Evolutionary conservation across 2,797 vertebrate species (phyloP).

Genomic region (Enteromius mattozi): DNA sequence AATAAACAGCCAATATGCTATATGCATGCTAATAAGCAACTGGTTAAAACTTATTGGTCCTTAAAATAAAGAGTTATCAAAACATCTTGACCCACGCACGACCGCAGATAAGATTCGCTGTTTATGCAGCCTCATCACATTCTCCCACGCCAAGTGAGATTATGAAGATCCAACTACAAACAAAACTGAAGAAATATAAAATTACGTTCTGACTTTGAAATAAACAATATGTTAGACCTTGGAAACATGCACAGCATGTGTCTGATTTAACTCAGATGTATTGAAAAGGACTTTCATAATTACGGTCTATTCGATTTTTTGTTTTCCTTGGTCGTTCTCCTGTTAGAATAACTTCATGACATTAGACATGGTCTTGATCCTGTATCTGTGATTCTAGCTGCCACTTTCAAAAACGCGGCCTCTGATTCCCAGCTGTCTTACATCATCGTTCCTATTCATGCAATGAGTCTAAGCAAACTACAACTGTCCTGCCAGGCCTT

Average conservation of each 20-base stretch:
- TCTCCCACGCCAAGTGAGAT: background rate
- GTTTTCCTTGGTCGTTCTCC: slow-evolving; percentile 55
- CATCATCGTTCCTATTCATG: slow-evolving; percentile 54
- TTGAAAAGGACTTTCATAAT: slow-evolving; percentile 33
- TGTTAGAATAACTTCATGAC: slow-evolving; percentile 40
- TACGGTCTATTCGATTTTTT: slow-evolving; percentile 31
- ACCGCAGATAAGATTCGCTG: slow-evolving; percentile 51
- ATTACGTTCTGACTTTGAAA: background rate
- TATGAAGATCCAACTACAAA: slow-evolving; percentile 7
- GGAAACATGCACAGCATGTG: background rate
- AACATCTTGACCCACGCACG: slow-evolving; percentile 72
- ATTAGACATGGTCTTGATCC: slow-evolving; percentile 39
- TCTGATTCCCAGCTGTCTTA: slow-evolving; percentile 46
- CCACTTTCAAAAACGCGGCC: slow-evolving; percentile 49
- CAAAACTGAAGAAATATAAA: background rate
- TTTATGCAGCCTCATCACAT: slow-evolving; percentile 36
- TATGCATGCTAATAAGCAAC: too few relatives aligned
- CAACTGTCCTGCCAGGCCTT: slow-evolving; percentile 52
- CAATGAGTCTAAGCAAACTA: slow-evolving; percentile 44
- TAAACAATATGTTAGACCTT: background rate
- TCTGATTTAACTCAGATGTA: slow-evolving; percentile 23
- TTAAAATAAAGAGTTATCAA: background rate
- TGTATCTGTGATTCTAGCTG: slow-evolving; percentile 47
- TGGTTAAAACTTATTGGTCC: too few relatives aligned
- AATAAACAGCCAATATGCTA: too few relatives aligned